phyloP scores from a whole-genome alignment of 2,797 vertebrate species.

The Propithecus perrieri region DNA sequence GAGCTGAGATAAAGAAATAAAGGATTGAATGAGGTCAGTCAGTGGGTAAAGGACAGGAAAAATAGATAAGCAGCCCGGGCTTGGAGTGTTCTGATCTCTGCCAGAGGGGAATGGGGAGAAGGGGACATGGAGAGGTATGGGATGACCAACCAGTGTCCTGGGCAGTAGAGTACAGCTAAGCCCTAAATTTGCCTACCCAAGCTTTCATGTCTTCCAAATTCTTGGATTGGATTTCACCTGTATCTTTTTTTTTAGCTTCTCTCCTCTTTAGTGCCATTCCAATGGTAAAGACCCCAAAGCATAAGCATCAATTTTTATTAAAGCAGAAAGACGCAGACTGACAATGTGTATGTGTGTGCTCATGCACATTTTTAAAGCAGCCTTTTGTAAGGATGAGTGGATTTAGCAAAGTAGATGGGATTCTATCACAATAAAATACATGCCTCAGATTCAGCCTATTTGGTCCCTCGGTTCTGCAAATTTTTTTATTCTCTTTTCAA shows the following conservation, averaged over 20 bases:
- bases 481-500: background rate
- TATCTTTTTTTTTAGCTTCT: background rate
- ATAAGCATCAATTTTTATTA: conserved; percentile 11
- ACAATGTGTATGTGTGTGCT: background rate
- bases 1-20: background rate
- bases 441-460: background rate
- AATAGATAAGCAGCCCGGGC: background rate
- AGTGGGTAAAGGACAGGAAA: background rate
- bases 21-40: background rate
- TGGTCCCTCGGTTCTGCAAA: background rate
- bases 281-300: background rate
- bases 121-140: background rate
- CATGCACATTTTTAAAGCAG: background rate
- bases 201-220: background rate
- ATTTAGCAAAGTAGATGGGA: background rate
- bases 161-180: background rate
- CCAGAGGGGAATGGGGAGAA: background rate
- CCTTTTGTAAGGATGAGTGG: background rate
- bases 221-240: background rate
- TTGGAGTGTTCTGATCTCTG: background rate
- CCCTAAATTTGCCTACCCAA: background rate
- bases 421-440: conserved; percentile 23
- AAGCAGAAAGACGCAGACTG: background rate
- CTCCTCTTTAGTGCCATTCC: background rate
- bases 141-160: background rate